These are phyloP conservation scores for Leptopilina boulardi DNA, from an alignment of 1,140 invertebrate genomes.

Conservation along the genomic window DNA sequence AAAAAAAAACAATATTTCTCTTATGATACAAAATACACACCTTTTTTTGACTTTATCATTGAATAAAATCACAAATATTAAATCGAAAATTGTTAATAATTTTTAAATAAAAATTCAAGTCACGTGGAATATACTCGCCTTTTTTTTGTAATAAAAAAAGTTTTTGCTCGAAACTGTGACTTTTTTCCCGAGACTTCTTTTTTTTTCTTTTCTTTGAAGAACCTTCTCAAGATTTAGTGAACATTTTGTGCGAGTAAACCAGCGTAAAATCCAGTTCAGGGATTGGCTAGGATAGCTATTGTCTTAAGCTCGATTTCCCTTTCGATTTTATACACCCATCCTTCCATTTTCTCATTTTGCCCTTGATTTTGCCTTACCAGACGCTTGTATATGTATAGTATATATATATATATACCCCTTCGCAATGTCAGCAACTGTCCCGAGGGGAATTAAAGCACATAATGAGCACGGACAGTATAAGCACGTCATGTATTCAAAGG, in stretches of 20 bases:
- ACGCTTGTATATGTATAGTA: not conserved
- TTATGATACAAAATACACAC: not conserved
- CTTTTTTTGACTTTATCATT: not conserved
- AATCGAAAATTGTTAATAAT: not conserved
- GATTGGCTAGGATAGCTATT: constrained; percentile 22
- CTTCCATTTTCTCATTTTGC: constrained; percentile 25
- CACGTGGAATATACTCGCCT: not conserved
- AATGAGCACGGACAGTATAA: constrained; percentile 9
- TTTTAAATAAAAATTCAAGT: not conserved
- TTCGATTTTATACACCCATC: constrained; percentile 25
- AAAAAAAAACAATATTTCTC: constrained; percentile 10
- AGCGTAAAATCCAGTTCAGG: constrained; percentile 16
- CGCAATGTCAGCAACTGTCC: constrained; percentile 34
- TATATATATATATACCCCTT: constrained; percentile 2
- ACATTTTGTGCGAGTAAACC: constrained; percentile 21
- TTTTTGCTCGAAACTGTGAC: not conserved
- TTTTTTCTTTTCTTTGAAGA: not conserved
- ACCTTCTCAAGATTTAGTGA: constrained; percentile 1
- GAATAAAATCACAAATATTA: not conserved
- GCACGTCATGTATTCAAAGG: constrained; percentile 16
- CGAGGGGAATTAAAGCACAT: constrained; percentile 30
- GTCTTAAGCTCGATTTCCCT: constrained; percentile 27
- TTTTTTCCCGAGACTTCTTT: not conserved
- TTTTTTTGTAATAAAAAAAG: not conserved
- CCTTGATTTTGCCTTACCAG: constrained; percentile 13